Base-by-base conservation (phyloP, 1,140 invertebrate genomes). In the Ceratosolen fusciceps region DNA sequence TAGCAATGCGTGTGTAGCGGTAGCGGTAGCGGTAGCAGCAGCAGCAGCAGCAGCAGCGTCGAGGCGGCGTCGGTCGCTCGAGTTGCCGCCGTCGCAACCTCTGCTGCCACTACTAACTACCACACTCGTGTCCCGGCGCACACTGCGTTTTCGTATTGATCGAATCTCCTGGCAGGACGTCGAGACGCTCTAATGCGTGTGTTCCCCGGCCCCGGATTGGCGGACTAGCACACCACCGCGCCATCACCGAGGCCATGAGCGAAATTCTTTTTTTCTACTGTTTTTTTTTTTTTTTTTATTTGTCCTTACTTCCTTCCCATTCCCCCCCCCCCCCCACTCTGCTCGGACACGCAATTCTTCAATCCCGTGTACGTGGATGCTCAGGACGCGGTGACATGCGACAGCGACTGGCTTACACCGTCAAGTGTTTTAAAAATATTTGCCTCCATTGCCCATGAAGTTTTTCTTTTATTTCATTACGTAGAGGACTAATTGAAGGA, bases 161-260 rank as follows among this genome's bases (percentile, higher is more conserved):
- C 79, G 79, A 72, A 76, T 74, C 65, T 80, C 54, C n/a, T 74
- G 37, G 54, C 73, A 80, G 79, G 73, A 80, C 73, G 79, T 62
- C 67, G 79, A 56, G 65, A 76, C 73, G 73, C 54, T 54, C 71
- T 26, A 19, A 73, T 74, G 70, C 62, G 65, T 70, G 39, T 68
- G 70, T 70, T 24, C 34, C 2, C 47, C 14, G 37, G n/a, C 62
- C 79, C 39, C 24, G 31, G 47, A 71, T 60, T 70, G 78, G 62
- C 26, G 26, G 70, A 62, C 43, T 47, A 29, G 10, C 43, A 9
- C 9, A 29, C 16, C 39, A 19, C 1, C 34, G 1, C 52, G 8
- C 52, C n/a, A 5, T 56, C 52, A 39, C 70, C 34, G 56, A 29
- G 19, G n/a, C 31, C n/a, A 21, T 47, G 43, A 62, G 39, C 54